Evolutionary conservation across 1,140 invertebrate species (phyloP), one percentile per base, ranked within the genome.

Genomic region (Temnothorax nylanderi): DNA sequence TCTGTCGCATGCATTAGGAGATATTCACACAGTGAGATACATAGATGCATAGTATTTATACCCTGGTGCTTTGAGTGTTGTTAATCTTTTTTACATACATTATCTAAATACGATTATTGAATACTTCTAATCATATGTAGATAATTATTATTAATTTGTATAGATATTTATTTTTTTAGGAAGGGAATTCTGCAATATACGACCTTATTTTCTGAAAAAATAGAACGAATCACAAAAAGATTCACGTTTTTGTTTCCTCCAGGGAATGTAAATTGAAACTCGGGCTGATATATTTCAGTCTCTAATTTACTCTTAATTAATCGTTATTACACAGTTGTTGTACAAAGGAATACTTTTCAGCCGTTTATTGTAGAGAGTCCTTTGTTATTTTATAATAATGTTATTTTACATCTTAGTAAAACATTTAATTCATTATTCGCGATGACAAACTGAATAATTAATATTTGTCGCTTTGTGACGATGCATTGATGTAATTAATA

Each of bases 21-120:
- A 69, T 77, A 87, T 84, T 90, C 87, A 77, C 82, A 88, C 87
- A 64, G 51, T 76, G 90, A 88, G 82, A 26, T 69, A 13, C 32
- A 67, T 37, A 37, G 18, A 13, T 67, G 13, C 13, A 18, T 26
- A 26, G 26, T 34, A 41, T 51, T 67, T 69, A n/a, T 21, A 21
- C 6, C 34, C 26, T 13, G n/a, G n/a, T 32, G 16, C 32, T 34
- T 80, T 37, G 21, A 41, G 16, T 54, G 69, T 37, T 69, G 16
- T 4, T 32, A 69, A 69, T 37, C 13, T 13, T 41, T 26, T 41
- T 51, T n/a, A 16, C 34, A 7, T 37, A 34, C 4, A 37, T 74
- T 34, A 74, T 49, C 10, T 54, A 54, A 37, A 34, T 54, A 34
- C 18, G 10, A 54, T 75, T 49, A 51, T 51, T 71, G 1, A 71